Evolutionary conservation across 2,797 vertebrate species (phyloP).

Genomic region (Centropyge bicolor): DNA sequence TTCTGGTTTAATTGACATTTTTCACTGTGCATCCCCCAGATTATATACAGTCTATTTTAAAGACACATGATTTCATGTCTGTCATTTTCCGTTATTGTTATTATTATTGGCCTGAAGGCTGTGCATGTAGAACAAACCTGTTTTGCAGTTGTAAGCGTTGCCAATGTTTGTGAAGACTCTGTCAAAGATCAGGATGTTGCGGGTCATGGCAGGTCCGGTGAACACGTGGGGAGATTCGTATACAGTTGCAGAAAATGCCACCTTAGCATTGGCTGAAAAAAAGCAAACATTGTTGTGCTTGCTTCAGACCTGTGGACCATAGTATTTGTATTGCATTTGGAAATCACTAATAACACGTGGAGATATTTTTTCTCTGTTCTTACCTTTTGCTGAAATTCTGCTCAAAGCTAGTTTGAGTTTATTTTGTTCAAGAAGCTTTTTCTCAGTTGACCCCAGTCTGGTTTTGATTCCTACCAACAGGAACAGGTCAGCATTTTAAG

Average conservation of each 20-base stretch:
- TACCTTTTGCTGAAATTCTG: neutral
- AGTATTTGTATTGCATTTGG: neutral
- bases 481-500: neutral
- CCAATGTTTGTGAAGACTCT: conserved; percentile 37
- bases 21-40: neutral
- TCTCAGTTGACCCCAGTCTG: neutral
- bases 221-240: neutral
- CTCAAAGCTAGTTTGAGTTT: neutral
- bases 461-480: neutral
- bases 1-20: no score
- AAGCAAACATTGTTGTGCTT: neutral
- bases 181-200: conserved; percentile 17
- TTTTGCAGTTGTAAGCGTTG: conserved; percentile 10
- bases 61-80: neutral
- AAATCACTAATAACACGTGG: neutral
- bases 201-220: conserved; percentile 9
- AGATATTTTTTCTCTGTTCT: neutral
- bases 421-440: neutral
- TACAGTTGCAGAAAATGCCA: conserved; percentile 39
- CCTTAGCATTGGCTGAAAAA: conserved; percentile 14
- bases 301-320: neutral
- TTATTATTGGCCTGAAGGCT: no score
- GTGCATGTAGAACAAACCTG: conserved; percentile 23
- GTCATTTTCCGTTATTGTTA: neutral
- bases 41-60: neutral